These are phyloP conservation scores for Drosophila bocki DNA, from an alignment of 1,140 invertebrate genomes.

Conservation along the genomic window DNA sequence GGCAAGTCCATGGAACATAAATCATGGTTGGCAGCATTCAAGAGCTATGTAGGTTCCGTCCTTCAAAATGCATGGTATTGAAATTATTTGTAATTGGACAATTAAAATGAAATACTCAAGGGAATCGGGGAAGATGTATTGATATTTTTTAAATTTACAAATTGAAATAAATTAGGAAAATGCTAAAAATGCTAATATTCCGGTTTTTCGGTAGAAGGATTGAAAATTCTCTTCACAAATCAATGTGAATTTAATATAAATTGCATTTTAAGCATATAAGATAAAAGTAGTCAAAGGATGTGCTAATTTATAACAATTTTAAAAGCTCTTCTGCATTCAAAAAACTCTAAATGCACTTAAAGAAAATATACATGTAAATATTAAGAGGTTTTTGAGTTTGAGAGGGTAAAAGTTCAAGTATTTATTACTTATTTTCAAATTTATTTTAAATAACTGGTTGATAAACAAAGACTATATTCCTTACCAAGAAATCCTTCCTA, in stretches of 20 bases:
- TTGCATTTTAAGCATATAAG: not conserved
- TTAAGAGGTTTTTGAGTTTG: too few species aligned
- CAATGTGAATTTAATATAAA: not conserved
- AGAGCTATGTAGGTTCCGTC: too few species aligned
- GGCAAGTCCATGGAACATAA: conserved; percentile 11
- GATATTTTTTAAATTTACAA: not conserved
- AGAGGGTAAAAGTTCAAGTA: too few species aligned
- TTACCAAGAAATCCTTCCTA: too few species aligned
- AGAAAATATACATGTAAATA: too few species aligned
- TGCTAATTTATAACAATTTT: not conserved
- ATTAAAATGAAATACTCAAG: not conserved
- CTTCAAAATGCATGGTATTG: not conserved
- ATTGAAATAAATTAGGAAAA: not conserved
- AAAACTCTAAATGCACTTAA: too few species aligned
- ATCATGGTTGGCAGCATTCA: not conserved
- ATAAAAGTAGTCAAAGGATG: not conserved
- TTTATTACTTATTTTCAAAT: too few species aligned
- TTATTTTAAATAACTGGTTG: too few species aligned
- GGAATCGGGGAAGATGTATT: not conserved
- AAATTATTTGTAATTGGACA: not conserved
- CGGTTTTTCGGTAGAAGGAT: too few species aligned
- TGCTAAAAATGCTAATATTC: not conserved
- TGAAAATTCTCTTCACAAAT: not conserved
- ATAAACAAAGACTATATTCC: too few species aligned
- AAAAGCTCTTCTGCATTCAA: not conserved